Base-by-base conservation (phyloP, 2,888 invertebrate genomes). In the Parasteatoda lunata region DNA sequence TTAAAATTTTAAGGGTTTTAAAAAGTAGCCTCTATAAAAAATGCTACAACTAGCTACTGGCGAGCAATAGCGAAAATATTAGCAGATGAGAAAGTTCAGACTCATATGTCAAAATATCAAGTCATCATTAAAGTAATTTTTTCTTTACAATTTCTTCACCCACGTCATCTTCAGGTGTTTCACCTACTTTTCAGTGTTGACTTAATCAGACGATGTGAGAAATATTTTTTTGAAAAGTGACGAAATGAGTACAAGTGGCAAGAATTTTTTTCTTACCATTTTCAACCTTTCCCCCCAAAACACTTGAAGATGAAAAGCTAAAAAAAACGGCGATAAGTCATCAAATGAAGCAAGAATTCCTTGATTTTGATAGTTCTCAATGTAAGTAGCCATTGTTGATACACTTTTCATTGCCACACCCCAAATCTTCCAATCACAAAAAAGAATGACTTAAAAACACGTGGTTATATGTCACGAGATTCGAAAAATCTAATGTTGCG, bases 141-240 rank as follows among this genome's bases (percentile, higher is more conserved):
- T 30, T 30, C 30, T 30, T 30, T 30, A 30, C 30, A 30, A 30
- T 30, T 30, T 30, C 30, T 30, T 30, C 30, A 30, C 30, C 30
- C 30, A 30, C 30, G 30, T 59, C 8, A 59, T 59, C 59, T 59
- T 59, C 59, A 59, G 11, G 59, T 69, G 54, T 78, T 78, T 78
- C 70, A 78, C 77, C 77, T 70, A 78, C 77, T 70, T 78, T 78
- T 70, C 7, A 52, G 8, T 78, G 59, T 78, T 78, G 52, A 78
- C 77, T 51, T 78, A 59, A 7, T 11, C 15, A 4, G 5, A 68
- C 51, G 52, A 68, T 47, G 65, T 51, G 15, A 45, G 30, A 79
- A 70, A 30, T 30, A 30, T 30, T 30, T 47, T 15, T 4, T 13
- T 4, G 30, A 47, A 51, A 78, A 45, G 45, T 79, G 64, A n/a